Base-by-base conservation (phyloP, 2,797 vertebrate genomes). In the Phataginus tricuspis region DNA sequence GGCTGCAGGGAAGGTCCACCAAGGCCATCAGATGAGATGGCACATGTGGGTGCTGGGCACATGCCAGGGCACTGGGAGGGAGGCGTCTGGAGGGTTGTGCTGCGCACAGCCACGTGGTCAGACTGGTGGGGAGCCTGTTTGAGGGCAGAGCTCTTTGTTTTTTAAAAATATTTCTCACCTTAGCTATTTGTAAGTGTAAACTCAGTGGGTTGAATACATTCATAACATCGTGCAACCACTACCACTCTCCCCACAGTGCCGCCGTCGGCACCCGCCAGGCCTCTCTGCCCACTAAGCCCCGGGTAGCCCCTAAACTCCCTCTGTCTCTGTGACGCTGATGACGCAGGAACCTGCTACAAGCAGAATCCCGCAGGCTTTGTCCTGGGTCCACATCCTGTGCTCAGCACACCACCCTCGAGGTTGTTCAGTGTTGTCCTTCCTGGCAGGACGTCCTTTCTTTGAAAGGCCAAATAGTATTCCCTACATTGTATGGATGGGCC, bases 401-500 rank as follows among this genome's bases (percentile, higher is more conserved):
- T 8, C 7, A 0, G 39, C 16, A 4, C 2, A 2, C 0, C 1
- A 12, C 34, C n/a, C 27, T 51, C 8, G 0, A 21, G n/a, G 31
- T 1, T 49, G 6, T 0, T 1, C 25, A 8, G 0, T 1, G 51
- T 0, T 2, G 49, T 21, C 4, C 80, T 8, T 1, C 0, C 1
- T 2, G 63, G 12, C 51, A 25, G 13, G 5, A 7, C 14, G 0
- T 2, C 14, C n/a, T 6, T 64, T 53, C 23, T 2, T 29, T 25
- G 0, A 18, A 10, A n/a, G 37, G n/a, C 8, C 1, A 25, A 49
- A 5, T 37, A 11, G 5, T 57, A 6, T 5, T 68, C 69, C 39
- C 39, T 39, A 7, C 37, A 0, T 0, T 5, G 42, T 45, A 3
- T 0, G 13, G 8, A 11, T 0, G 23, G n/a, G 1, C 51, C 64